Conservation (phyloP, 2,113 vertebrate genomes). For the Lasiurus cinereus region DNA sequence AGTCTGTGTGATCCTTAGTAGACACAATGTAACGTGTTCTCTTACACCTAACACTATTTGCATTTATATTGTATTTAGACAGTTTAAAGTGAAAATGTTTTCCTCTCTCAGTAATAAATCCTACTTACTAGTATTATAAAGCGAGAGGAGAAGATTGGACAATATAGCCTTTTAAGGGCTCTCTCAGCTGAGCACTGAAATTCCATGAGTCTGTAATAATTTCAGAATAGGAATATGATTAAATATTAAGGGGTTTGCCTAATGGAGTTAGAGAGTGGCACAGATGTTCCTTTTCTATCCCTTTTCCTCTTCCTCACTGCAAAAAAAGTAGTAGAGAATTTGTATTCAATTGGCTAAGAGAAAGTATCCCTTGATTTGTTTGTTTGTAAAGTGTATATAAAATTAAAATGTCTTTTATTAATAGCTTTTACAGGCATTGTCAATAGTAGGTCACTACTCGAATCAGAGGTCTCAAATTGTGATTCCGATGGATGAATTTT, state of each 20-base stretch:
- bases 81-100: constrained; percentile 41
- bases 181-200: constrained; percentile 10
- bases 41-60: neutral
- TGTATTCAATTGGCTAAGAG: neutral
- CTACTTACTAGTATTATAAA: neutral
- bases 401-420: neutral
- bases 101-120: neutral
- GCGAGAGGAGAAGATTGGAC: neutral
- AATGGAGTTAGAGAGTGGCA: neutral
- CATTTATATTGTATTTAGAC: neutral
- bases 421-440: neutral
- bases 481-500: constrained; percentile 13
- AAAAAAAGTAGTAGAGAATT: constrained; percentile 31
- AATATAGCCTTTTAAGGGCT: neutral
- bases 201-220: constrained; percentile 53
- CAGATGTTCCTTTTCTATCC: neutral
- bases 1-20: constrained; percentile 14
- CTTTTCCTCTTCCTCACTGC: neutral
- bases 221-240: constrained; percentile 51
- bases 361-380: constrained; percentile 28
- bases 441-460: neutral
- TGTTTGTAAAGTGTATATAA: neutral
- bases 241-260: constrained; percentile 35
- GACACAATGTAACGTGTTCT: constrained; percentile 23
- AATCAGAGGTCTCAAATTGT: neutral